Conservation (phyloP, 2,113 vertebrate genomes). For the Cyphomyrus plagiostoma region DNA sequence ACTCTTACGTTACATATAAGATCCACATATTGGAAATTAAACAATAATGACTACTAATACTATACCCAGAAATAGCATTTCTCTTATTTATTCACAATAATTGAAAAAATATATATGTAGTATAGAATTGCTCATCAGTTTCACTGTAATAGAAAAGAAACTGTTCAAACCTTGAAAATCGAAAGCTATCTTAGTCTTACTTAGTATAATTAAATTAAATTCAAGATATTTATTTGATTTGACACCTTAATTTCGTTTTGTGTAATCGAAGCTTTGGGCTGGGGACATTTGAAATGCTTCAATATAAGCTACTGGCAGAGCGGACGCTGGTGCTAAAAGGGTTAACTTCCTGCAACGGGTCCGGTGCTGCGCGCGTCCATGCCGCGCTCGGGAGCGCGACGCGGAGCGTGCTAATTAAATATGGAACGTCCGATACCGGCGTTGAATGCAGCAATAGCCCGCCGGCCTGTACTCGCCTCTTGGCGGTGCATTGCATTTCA, state of each 20-base stretch:
- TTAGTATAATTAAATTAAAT: background rate
- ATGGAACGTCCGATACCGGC: constrained; percentile 10
- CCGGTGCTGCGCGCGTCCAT: constrained; percentile 23
- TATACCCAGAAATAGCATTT: background rate
- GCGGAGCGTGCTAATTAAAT: constrained; percentile 33
- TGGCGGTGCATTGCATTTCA: background rate
- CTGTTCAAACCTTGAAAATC: background rate
- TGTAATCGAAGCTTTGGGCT: background rate
- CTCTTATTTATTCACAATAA: background rate
- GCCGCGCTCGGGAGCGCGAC: constrained; percentile 25
- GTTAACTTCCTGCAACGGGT: constrained; percentile 27
- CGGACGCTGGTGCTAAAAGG: background rate
- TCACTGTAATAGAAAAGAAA: background rate
- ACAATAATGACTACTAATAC: background rate
- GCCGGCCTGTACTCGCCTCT: background rate
- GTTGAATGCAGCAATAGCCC: background rate
- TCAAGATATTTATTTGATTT: background rate
- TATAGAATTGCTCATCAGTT: background rate
- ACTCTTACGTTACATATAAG: background rate
- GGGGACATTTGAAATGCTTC: background rate
- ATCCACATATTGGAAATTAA: background rate
- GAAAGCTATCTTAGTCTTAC: background rate
- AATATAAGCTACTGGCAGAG: too few species aligned
- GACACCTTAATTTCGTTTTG: background rate
- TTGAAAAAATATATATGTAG: background rate